Evolutionary conservation across 2,797 vertebrate genomes (phyloP).

Genomic region (Telmatherina bonti): DNA sequence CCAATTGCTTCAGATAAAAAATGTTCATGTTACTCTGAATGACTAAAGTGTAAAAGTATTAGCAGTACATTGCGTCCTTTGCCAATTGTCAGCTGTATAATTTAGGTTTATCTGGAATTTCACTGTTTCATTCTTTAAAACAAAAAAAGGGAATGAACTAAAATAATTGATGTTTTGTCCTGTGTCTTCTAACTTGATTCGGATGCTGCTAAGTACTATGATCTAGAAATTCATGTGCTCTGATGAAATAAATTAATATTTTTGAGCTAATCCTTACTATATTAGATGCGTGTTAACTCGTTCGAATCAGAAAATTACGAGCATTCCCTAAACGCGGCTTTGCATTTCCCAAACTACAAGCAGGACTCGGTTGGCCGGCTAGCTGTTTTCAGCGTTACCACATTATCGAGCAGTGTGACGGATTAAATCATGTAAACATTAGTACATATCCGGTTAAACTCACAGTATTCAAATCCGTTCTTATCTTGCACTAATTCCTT

Average conservation of each 20-base stretch:
- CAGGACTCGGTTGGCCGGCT: slow-evolving; percentile 62
- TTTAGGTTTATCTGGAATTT: background rate
- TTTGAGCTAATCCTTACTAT: background rate
- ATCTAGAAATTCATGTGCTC: background rate
- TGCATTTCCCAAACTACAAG: slow-evolving; percentile 54
- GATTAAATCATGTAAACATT: slow-evolving; percentile 32
- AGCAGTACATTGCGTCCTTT: background rate
- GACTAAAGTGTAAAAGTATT: background rate
- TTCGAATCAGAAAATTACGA: slow-evolving; percentile 41
- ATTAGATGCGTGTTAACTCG: slow-evolving; percentile 9
- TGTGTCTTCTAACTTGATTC: background rate
- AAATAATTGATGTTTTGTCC: background rate
- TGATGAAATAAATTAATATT: slow-evolving; percentile 3
- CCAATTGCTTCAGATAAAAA: no score
- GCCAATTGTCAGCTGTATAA: background rate
- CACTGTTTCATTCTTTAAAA: background rate
- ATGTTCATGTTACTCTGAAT: background rate
- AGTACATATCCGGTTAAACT: slow-evolving; percentile 14
- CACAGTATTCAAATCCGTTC: slow-evolving; percentile 10
- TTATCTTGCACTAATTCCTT: slow-evolving; percentile 54
- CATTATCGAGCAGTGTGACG: slow-evolving; percentile 21
- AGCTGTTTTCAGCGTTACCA: slow-evolving; percentile 56
- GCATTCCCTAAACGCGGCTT: slow-evolving; percentile 45
- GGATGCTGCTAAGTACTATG: background rate
- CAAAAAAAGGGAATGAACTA: background rate